These are phyloP conservation scores for Schrankia costaestrigalis DNA, from an alignment of 2,888 invertebrate species.

Conservation along the genomic window DNA sequence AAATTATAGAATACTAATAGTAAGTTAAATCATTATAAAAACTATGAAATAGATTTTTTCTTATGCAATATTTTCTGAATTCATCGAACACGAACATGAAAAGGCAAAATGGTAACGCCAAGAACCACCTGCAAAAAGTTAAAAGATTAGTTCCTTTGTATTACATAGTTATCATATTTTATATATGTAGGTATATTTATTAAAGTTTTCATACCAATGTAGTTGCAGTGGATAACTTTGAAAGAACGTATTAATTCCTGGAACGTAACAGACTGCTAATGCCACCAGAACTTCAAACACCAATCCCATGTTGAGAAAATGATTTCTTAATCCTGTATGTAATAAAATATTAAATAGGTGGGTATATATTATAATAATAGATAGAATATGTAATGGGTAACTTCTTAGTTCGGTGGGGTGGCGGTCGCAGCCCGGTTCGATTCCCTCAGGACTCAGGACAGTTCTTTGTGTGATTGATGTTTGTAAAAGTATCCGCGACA, in stretches of 20 bases:
- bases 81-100: conserved; percentile 88
- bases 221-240: conserved; percentile 77
- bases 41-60: conserved; percentile 61
- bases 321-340: conserved; percentile 85
- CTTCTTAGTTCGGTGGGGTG: background rate
- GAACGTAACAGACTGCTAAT: conserved; percentile 83
- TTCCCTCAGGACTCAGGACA: no score
- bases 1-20: conserved; percentile 38
- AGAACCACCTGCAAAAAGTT: conserved; percentile 83
- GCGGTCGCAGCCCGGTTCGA: no score
- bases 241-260: conserved; percentile 82
- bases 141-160: no score
- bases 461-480: no score
- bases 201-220: conserved; percentile 48
- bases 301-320: conserved; percentile 83
- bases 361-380: background rate
- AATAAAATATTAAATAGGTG: no score
- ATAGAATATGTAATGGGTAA: background rate
- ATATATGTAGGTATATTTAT: no score
- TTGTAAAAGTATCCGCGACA: no score
- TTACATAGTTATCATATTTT: no score
- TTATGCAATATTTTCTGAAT: conserved; percentile 84
- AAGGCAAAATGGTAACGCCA: conserved; percentile 85
- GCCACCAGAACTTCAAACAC: conserved; percentile 84
- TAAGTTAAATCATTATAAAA: conserved; percentile 64